Conservation (phyloP, 2,888 invertebrate species). For the Matsumyia berberina region DNA sequence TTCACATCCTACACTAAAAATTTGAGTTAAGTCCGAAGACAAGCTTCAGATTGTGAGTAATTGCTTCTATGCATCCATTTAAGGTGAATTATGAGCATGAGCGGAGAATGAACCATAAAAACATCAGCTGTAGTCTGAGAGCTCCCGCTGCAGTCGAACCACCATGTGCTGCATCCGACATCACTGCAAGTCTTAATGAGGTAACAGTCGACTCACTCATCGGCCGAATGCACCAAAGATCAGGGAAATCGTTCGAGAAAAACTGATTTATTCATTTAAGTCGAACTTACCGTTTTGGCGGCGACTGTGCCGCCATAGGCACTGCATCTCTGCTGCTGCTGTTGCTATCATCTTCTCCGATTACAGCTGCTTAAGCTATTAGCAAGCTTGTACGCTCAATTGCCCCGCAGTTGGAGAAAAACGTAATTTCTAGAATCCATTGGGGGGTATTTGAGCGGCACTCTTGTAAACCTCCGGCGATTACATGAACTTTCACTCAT, state of each 20-base stretch:
- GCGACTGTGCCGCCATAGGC: neutral
- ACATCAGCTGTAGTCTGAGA: too few species aligned
- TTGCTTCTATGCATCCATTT: too few species aligned
- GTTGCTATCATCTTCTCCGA: conserved; percentile 38
- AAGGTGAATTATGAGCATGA: too few species aligned
- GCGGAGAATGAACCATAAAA: too few species aligned
- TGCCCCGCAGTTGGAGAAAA: conserved; percentile 62
- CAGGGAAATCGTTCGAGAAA: neutral
- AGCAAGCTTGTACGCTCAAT: conserved; percentile 61
- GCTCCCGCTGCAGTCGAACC: too few species aligned
- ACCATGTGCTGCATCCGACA: too few species aligned
- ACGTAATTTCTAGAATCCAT: conserved; percentile 62
- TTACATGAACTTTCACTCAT: conserved; percentile 75
- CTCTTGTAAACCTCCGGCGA: conserved; percentile 65
- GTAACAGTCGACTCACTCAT: too few species aligned
- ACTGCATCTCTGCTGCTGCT: neutral
- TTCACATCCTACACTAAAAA: too few species aligned
- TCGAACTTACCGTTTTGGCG: conserved; percentile 30
- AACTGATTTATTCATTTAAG: conserved; percentile 56
- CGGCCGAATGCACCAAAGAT: too few species aligned
- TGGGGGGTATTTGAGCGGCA: conserved; percentile 63
- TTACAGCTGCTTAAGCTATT: conserved; percentile 56
- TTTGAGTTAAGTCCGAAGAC: too few species aligned
- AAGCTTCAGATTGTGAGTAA: too few species aligned
- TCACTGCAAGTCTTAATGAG: too few species aligned